Evolutionary conservation across 2,888 invertebrate species (phyloP), one percentile per base, ranked within the genome.

Genomic region (Parascotia fuliginaria): DNA sequence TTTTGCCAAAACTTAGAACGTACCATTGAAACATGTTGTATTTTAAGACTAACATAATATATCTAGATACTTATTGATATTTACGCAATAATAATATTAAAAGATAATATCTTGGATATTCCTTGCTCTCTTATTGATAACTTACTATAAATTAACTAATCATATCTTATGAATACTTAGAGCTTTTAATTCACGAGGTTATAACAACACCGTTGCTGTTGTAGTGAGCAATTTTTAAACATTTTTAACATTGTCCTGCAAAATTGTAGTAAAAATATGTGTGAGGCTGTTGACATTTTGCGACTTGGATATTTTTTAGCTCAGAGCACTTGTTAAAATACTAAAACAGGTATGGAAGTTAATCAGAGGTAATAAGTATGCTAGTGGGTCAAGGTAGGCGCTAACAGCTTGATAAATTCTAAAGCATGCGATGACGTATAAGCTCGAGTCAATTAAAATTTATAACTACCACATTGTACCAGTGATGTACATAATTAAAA

Each of bases 101-200:
- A 81, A 81, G 79, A 85, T 84, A 87, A 89, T 89, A 91, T 89
- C 89, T 90, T 89, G 87, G 89, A 91, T 89, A 89, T 89, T 87
- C 78, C 83, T 85, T 86, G 81, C 83, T 84, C 80, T 86, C 85
- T 85, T 87, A 86, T 73, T 77, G 73, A 80, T 79, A 87, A 73
- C 87, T 87, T 86, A 89, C 65, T 82, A 87, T 88, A 88, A 87
- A 85, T 89, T 87, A 84, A 78, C 79, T 84, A 87, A 86, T 83
- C 85, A 85, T 87, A 86, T 84, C 87, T 89, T 87, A 84, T 79
- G 81, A 90, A 89, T 91, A 91, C 90, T 90, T 85, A 84, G 82
- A 86, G 81, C 84, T 84, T 75, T 80, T 77, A 77, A 69, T 68
- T 77, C 70, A 75, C 77, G 75, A 75, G 74, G 62, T 71, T 77